A percentile compares a stretch with the other conserved stretches of the same genome.
phyloP scores from a whole-genome alignment of 2,113 vertebrate genomes.

The Pica pica region DNA sequence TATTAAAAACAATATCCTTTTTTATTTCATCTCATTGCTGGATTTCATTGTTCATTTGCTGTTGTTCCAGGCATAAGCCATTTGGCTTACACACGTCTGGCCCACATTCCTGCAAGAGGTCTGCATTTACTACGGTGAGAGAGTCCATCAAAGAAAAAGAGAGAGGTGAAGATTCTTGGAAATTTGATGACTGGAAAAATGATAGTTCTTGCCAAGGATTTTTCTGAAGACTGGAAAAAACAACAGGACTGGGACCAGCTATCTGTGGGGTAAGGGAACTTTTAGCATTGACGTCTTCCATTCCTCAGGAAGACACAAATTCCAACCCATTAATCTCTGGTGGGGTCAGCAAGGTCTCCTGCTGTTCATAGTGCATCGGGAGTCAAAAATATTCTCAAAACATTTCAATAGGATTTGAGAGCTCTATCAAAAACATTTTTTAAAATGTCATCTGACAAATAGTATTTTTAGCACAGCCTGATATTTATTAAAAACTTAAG shows the following conservation, averaged over 20 bases:
- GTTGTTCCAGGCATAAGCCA: conserved; percentile 19
- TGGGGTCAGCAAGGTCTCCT: conserved; percentile 28
- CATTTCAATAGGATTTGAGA: conserved; percentile 25
- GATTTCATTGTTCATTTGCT: conserved; percentile 37
- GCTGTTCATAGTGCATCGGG: conserved; percentile 7
- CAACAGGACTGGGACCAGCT: conserved; percentile 49
- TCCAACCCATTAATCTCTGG: conserved; percentile 58
- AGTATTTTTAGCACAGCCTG: neutral
- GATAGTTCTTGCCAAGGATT: conserved; percentile 64
- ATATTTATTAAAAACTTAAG: neutral
- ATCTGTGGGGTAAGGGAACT: conserved; percentile 58
- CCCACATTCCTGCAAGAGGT: conserved; percentile 14
- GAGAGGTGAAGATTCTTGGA: conserved; percentile 57
- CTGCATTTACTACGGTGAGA: conserved; percentile 49
- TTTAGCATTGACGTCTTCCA: conserved; percentile 64
- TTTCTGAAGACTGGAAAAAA: conserved; percentile 66
- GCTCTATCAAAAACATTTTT: neutral
- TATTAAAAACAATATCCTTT: neutral
- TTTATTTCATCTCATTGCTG: neutral
- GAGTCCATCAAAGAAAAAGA: conserved; percentile 58
- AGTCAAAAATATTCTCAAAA: conserved; percentile 49
- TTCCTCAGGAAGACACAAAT: conserved; percentile 57
- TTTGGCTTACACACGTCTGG: conserved; percentile 53
- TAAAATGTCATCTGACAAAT: neutral
- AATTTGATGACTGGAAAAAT: conserved; percentile 62